Base-by-base conservation (phyloP, 2,113 vertebrate genomes). In the Dermatemys mawii region DNA sequence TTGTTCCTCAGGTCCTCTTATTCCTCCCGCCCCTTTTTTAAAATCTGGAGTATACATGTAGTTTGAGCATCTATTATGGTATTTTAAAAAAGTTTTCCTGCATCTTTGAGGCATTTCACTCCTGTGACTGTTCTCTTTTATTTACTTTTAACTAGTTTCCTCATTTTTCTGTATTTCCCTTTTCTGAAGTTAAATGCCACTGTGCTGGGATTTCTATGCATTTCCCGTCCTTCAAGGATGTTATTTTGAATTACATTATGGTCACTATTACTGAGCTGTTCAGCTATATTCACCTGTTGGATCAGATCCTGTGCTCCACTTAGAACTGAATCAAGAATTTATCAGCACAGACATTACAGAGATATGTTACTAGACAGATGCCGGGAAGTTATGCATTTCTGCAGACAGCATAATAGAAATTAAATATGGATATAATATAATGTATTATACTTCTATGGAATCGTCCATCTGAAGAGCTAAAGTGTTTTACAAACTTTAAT, bases 331-430 rank as follows among this genome's bases (percentile, higher is more conserved):
- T 29, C 27, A 57, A 57, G 55, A 29, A 57, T 57, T 29, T 50
- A 54, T 73, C 79, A 94, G n/a, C 63, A 38, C 35, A 70, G 35
- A 70, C 7, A 70, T 21, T 17, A 70, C 35, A 70, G 85, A 93
- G 11, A 22, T 78, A 67, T 87, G 55, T 51, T 79, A 89, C 91
- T 51, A 55, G 82, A 83, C 49, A 70, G 35, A 76, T 83, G 89
- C 22, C 83, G 81, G 83, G 57, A n/a, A 67, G 78, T 57, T 57
- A 57, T 7, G n/a, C n/a, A n/a, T n/a, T n/a, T n/a, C n/a, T n/a
- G n/a, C n/a, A n/a, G n/a, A n/a, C n/a, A n/a, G n/a, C n/a, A 75
- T 78, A n/a, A 46, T 8, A 88, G 82, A 91, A 94, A 90, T 88
- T 35, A 86, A 95, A 86, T 50, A 44, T 35, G 41, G 86, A 51